Evolutionary conservation across 2,113 vertebrate genomes (phyloP).

Genomic region (Antechinus stuartii): DNA sequence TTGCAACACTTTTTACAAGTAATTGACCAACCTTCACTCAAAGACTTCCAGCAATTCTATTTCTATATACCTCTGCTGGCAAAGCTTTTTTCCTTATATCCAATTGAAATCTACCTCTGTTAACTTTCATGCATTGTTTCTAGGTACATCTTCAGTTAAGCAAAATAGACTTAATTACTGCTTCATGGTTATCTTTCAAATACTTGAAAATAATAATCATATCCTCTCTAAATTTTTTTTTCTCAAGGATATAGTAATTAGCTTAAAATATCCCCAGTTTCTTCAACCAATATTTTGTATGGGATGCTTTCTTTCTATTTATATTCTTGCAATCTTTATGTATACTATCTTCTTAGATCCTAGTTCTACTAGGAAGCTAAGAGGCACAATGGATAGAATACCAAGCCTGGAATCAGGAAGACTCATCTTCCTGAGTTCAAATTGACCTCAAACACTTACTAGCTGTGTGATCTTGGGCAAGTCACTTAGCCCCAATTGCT

Average conservation of each 20-base stretch:
- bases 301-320: not conserved
- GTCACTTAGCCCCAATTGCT: not conserved
- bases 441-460: not conserved
- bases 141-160: not conserved
- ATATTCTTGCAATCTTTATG: not conserved
- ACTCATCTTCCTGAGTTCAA: not conserved
- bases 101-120: not conserved
- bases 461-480: not conserved
- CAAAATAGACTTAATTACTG: not conserved
- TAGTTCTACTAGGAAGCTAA: not conserved
- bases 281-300: not conserved
- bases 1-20: not conserved
- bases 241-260: not conserved
- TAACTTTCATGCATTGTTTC: not conserved
- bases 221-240: not conserved
- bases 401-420: not conserved
- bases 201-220: not conserved
- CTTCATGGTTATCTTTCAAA: not conserved
- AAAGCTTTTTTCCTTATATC: no score
- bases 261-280: not conserved
- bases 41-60: not conserved
- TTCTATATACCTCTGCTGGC: no score
- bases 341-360: not conserved
- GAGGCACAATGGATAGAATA: not conserved
- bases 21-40: not conserved